These are phyloP conservation scores for Okamejei kenojei DNA, from an alignment of 2,797 vertebrate species.

Conservation along the genomic window DNA sequence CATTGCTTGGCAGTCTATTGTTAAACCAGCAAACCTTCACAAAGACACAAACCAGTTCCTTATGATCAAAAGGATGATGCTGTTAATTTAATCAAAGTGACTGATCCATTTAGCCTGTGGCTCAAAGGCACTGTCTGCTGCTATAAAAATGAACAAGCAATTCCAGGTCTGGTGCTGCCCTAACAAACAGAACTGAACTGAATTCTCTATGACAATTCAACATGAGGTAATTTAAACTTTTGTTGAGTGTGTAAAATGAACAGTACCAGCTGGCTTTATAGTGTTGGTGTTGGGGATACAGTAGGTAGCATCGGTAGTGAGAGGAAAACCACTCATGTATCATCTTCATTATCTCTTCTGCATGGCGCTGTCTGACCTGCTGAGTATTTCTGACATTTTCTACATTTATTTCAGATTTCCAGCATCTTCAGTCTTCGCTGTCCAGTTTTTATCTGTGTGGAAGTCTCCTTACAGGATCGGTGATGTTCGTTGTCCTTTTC, in stretches of 20 bases:
- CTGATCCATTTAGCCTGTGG: not conserved
- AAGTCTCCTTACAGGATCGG: not conserved
- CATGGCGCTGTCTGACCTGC: too few species aligned
- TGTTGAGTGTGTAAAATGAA: not conserved
- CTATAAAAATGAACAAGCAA: not conserved
- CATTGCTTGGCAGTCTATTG: not conserved
- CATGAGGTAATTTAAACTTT: not conserved
- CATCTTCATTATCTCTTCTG: too few species aligned
- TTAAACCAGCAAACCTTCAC: not conserved
- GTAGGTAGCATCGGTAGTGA: too few species aligned
- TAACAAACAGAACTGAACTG: too few species aligned
- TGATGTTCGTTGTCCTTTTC: not conserved
- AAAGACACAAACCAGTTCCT: not conserved
- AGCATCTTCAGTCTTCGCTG: too few species aligned
- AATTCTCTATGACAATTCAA: not conserved
- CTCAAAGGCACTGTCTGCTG: not conserved
- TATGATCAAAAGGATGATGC: not conserved
- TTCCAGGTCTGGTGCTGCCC: not conserved
- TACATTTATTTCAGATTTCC: too few species aligned
- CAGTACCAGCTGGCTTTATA: not conserved
- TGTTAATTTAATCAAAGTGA: not conserved
- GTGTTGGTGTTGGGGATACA: too few species aligned
- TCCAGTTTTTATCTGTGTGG: not conserved
- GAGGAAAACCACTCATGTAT: too few species aligned
- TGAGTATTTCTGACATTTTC: too few species aligned